phyloP scores from a whole-genome alignment of 2,888 invertebrate genomes.

The Ichneumoninae sp. region DNA sequence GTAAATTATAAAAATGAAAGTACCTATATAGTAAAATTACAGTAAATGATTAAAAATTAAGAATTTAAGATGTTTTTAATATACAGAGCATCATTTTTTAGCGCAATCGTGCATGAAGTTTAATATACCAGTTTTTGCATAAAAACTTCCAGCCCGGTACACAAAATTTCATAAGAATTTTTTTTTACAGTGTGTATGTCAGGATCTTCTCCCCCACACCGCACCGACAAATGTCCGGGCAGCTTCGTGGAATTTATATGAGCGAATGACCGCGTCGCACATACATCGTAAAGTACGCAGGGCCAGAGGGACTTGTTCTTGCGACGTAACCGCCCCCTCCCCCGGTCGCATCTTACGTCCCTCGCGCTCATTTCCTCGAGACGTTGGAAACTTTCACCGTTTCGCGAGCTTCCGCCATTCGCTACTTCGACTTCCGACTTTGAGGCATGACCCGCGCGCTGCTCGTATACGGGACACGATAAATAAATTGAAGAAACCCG shows the following conservation, averaged over 20 bases:
- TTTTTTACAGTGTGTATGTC: too few species aligned
- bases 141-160: too few species aligned
- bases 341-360: not conserved
- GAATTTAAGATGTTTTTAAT: too few species aligned
- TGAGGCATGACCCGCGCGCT: conserved; percentile 61
- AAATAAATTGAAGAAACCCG: conserved; percentile 44
- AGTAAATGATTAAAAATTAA: too few species aligned
- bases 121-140: too few species aligned
- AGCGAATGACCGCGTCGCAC: conserved; percentile 66
- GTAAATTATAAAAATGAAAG: too few species aligned
- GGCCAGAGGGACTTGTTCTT: conserved; percentile 38
- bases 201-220: conserved; percentile 65
- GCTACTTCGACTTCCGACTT: conserved; percentile 71
- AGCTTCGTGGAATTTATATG: conserved; percentile 76
- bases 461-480: conserved; percentile 40
- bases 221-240: conserved; percentile 68
- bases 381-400: conserved; percentile 67
- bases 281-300: conserved; percentile 21
- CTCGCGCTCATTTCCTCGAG: conserved; percentile 59
- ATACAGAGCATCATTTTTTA: too few species aligned
- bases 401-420: conserved; percentile 60
- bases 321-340: conserved; percentile 4
- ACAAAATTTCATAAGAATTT: too few species aligned
- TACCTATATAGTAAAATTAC: too few species aligned
- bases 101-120: too few species aligned